A percentile compares a stretch with the other conserved stretches of the same genome.
phyloP scores from a whole-genome alignment of 2,113 vertebrate species.

The Tylochromis polylepis region DNA sequence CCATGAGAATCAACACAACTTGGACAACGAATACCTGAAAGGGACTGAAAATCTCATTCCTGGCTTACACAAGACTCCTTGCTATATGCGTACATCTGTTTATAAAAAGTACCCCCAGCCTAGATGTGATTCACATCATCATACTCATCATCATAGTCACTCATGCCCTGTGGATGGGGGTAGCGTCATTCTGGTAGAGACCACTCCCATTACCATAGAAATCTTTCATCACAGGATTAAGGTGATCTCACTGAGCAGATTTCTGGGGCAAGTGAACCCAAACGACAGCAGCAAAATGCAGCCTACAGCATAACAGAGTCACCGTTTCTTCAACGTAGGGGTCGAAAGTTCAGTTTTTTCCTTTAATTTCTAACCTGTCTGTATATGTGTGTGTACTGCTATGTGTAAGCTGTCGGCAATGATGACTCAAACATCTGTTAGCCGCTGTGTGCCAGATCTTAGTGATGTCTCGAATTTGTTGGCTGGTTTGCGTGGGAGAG shows the following conservation, averaged over 20 bases:
- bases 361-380: not conserved
- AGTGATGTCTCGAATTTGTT: not conserved
- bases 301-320: not conserved
- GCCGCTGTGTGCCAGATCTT: not conserved
- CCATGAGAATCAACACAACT: not conserved
- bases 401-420: not conserved
- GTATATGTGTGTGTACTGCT: not conserved
- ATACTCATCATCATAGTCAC: not conserved
- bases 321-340: not conserved
- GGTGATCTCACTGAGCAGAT: not conserved
- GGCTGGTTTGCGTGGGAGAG: not conserved
- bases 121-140: not conserved
- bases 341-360: not conserved
- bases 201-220: not conserved
- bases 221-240: no score
- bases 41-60: not conserved
- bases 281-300: not conserved
- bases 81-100: not conserved
- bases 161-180: not conserved
- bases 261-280: not conserved
- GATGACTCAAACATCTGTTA: not conserved
- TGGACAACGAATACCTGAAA: not conserved
- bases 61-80: not conserved
- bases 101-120: not conserved
- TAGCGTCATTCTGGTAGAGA: not conserved